Percentiles rank a stretch among this genome's conserved stretches.
Evolutionary conservation across 2,888 invertebrate species (phyloP).

Genomic region (Heliconius charithonia): DNA sequence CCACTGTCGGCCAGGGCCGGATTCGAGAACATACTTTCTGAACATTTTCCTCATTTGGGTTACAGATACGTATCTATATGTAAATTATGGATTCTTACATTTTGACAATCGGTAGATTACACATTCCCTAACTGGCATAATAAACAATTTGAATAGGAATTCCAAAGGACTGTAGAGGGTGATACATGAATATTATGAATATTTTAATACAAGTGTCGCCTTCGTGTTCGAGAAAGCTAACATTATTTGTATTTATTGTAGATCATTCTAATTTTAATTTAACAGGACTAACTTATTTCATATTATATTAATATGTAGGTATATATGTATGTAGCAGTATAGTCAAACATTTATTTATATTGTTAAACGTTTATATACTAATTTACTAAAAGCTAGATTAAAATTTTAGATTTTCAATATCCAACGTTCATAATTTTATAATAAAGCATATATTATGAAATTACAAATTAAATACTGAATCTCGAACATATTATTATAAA

Average conservation of each 20-base stretch:
- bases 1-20: constrained; percentile 75
- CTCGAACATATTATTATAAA: no score
- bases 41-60: constrained; percentile 75
- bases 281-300: no score
- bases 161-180: constrained; percentile 37
- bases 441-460: no score
- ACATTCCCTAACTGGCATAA: constrained; percentile 40
- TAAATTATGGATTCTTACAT: constrained; percentile 66
- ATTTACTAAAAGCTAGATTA: no score
- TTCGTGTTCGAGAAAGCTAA: neutral
- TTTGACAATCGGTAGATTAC: constrained; percentile 46
- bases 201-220: neutral
- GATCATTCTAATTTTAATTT: neutral
- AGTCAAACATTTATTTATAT: no score
- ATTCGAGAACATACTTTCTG: constrained; percentile 72
- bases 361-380: no score
- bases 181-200: constrained; percentile 23
- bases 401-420: no score
- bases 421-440: no score
- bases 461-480: no score
- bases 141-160: constrained; percentile 41
- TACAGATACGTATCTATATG: constrained; percentile 76
- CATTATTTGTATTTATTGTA: neutral
- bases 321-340: no score
- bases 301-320: no score